Evolutionary conservation across 2,113 vertebrate genomes (phyloP), one percentile per base, ranked within the genome.

Genomic region (Plestiodon gilberti): DNA sequence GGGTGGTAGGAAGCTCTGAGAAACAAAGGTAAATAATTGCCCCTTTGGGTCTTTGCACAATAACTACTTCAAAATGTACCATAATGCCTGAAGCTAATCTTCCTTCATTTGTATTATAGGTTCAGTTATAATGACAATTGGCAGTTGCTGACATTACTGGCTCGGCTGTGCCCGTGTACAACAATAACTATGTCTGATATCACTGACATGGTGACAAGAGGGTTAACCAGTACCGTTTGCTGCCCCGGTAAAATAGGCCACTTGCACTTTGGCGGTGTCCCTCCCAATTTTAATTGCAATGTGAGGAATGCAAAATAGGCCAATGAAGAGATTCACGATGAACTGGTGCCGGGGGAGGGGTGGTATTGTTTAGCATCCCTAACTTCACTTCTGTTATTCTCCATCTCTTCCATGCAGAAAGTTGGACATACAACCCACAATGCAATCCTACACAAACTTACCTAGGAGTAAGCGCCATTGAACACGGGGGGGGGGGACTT

Each of bases 181-280:
- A 82, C 88, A 22, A 28, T 38, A 87, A 23, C 0, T 84, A 85
- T 91, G 78, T 90, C 83, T 91, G 90, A 92, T 87, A 94, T 86
- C 88, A 89, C 88, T 88, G n/a, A 92, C 86, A 91, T 89, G 91
- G 93, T 86, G 92, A 94, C 88, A 91, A 91, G 87, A 86, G 84
- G 81, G 85, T 87, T 88, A 81, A 78, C 86, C 82, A 88, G 89
- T 75, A 89, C 38, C 77, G 59, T 90, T 93, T 93, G 30, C 78
- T n/a, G 28, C 33, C 35, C 11, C 33, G 23, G 77, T 25, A 61
- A 67, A 70, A 55, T 7, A 57, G 9, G 5, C 35, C 43, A 57
- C 30, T 59, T 65, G 18, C 11, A 23, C 62, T 64, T 64, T n/a
- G 13, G 30, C 28, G 30, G 33, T 13, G 2, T n/a, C n/a, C 30